Conservation (phyloP, 2,797 vertebrate genomes). For the Sciurus vulgaris region DNA sequence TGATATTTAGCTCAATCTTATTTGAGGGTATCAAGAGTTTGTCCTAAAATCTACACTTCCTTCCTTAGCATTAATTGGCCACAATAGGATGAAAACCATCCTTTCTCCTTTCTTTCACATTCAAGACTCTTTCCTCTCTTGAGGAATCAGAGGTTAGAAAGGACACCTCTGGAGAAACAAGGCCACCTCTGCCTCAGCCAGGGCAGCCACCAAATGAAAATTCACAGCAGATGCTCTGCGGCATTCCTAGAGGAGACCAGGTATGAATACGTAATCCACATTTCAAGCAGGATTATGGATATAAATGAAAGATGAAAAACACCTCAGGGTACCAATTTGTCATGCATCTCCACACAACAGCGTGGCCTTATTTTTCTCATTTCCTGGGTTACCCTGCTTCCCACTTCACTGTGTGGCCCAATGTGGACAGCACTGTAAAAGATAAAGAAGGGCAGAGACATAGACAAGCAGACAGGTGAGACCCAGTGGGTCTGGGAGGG, state of each 20-base stretch:
- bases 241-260: not conserved
- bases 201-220: slow-evolving; percentile 50
- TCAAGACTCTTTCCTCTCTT: slow-evolving; percentile 43
- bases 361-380: slow-evolving; percentile 47
- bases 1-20: not conserved
- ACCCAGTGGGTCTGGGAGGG: not conserved
- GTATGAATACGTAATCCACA: slow-evolving; percentile 79
- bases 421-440: not conserved
- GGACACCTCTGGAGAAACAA: not conserved
- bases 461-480: not conserved
- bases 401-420: not conserved
- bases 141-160: slow-evolving; percentile 49
- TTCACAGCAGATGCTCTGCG: not conserved
- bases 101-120: not conserved
- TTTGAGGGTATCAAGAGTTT: not conserved
- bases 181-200: slow-evolving; percentile 15
- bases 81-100: not conserved
- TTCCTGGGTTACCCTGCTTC: slow-evolving; percentile 35
- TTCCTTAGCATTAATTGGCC: not conserved
- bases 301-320: slow-evolving; percentile 73
- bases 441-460: slow-evolving; percentile 19
- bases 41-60: not conserved
- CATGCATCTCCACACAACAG: slow-evolving; percentile 75
- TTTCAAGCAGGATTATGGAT: slow-evolving; percentile 81
- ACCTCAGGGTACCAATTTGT: slow-evolving; percentile 75